phyloP scores from a whole-genome alignment of 1,140 invertebrate genomes.

The Aphidius gifuensis region DNA sequence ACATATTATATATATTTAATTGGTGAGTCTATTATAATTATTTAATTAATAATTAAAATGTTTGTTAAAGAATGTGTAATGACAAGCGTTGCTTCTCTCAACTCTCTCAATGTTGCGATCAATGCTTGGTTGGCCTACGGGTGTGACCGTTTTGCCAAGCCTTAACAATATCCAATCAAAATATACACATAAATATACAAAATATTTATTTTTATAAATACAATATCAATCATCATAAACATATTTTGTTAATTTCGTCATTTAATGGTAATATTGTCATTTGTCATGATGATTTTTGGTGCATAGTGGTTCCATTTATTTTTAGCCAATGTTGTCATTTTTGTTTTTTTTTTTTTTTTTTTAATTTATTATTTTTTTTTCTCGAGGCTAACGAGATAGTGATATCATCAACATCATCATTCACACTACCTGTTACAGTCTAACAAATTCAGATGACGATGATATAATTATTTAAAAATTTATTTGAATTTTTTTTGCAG shows the following conservation, averaged over 20 bases:
- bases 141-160: conserved; percentile 40
- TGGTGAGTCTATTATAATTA: background rate
- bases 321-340: conserved; percentile 34
- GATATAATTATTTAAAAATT: too few species aligned
- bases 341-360: background rate
- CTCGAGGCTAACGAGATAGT: conserved; percentile 23
- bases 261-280: background rate
- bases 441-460: too few species aligned
- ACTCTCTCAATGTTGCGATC: conserved; percentile 29
- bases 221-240: too few species aligned
- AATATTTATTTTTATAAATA: too few species aligned
- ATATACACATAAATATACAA: too few species aligned
- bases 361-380: too few species aligned
- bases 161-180: conserved; percentile 6
- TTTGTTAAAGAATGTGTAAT: background rate
- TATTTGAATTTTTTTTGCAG: background rate
- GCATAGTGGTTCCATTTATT: conserved; percentile 11
- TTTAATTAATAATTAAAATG: too few species aligned
- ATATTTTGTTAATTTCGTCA: too few species aligned
- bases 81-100: conserved; percentile 15
- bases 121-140: conserved; percentile 36
- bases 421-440: too few species aligned
- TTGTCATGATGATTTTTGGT: background rate
- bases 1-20: background rate
- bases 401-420: conserved; percentile 33